phyloP scores from a whole-genome alignment of 1,140 invertebrate genomes.

The Solenopsis invicta region DNA sequence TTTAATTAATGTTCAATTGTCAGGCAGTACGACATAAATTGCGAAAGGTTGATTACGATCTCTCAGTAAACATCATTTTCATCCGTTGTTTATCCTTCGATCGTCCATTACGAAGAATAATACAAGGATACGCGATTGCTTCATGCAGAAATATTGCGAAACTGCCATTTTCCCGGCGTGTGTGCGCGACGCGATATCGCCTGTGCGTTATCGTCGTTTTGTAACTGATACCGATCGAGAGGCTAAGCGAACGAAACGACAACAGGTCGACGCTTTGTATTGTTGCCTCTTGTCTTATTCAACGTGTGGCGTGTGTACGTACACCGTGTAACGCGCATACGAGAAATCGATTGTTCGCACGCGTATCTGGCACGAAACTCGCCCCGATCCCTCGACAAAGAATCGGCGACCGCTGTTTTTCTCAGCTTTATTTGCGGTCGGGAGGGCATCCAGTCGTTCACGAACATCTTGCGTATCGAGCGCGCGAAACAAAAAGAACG shows the following conservation, averaged over 20 bases:
- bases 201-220: slow-evolving; percentile 10
- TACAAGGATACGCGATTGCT: slow-evolving; percentile 57
- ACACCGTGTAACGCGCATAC: background rate
- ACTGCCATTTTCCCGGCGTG: slow-evolving; percentile 18
- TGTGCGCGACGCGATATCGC: slow-evolving; percentile 15
- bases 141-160: slow-evolving; percentile 40
- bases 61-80: slow-evolving; percentile 58
- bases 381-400: background rate
- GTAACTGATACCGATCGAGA: slow-evolving; percentile 17
- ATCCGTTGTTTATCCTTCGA: slow-evolving; percentile 57
- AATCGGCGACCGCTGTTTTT: background rate
- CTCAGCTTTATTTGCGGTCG: slow-evolving; percentile 19
- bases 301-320: background rate
- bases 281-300: slow-evolving; percentile 1
- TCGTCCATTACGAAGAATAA: slow-evolving; percentile 49
- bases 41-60: slow-evolving; percentile 52
- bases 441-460: background rate
- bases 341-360: slow-evolving; percentile 24
- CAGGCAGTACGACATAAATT: background rate
- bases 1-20: slow-evolving; percentile 50
- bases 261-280: slow-evolving; percentile 16
- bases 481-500: background rate
- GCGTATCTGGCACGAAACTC: background rate
- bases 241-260: slow-evolving; percentile 10
- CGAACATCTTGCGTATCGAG: background rate